Evolutionary conservation across 1,140 invertebrate genomes (phyloP), one percentile per base, ranked within the genome.

Genomic region (Andrena cerasifolii): DNA sequence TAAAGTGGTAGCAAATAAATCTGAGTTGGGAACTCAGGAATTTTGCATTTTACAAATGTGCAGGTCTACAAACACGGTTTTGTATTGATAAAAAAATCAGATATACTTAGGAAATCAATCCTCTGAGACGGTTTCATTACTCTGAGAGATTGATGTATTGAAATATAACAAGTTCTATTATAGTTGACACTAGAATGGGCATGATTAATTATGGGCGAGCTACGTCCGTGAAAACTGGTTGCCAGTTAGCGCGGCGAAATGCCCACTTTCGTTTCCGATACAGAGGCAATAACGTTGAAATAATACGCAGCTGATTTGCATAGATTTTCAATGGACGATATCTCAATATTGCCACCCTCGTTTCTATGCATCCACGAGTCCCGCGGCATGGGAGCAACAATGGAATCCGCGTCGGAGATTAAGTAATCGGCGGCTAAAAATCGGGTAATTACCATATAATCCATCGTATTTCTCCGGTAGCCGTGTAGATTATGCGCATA

Each of bases 401-500:
- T 59, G 31, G 31, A n/a, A 36, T 59, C 28, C 31, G 18, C 28
- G 16, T 14, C 18, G 56, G 36, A 59, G 56, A 59, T 59, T 31
- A 59, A 59, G 56, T 36, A 59, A 59, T 59, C 31, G 10, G 14
- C 3, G 0, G 28, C 2, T 59, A 59, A 59, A 59, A 59, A 6
- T 10, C n/a, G 56, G 16, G 8, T 36, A 36, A 59, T 59, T 59
- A 59, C 56, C 56, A 59, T 59, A 59, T 59, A 36, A 59, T 59
- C 56, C 56, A 12, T 59, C 56, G 56, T 59, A 59, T 59, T 33
- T 59, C 33, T 31, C 31, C 56, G 18, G 56, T 10, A 59, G 56
- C 56, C 14, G 56, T 18, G 28, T 18, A 31, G 31, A 59, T 33
- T 59, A 59, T 36, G 28, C 33, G 56, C 56, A 36, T 36, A 59